Evolutionary conservation across 2,797 vertebrate genomes (phyloP), one percentile per base, ranked within the genome.

Genomic region (Tarsius wallacei): DNA sequence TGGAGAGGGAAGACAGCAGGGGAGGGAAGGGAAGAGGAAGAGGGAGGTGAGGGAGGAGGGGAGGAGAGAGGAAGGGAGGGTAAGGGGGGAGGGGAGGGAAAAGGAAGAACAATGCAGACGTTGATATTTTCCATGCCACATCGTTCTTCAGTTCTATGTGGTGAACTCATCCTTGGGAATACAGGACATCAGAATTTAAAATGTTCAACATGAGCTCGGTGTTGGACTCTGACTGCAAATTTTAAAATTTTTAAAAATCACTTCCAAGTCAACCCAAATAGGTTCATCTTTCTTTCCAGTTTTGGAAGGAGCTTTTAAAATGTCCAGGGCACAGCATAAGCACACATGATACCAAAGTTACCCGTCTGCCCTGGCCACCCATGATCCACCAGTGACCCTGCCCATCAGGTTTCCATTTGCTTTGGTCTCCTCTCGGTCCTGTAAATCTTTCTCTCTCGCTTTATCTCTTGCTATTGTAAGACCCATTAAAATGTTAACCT

Each of bases 401-500:
- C 33, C n/a, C n/a, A 19, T 36, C 66, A 91, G 11, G 8, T 36
- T 89, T 80, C 19, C 33, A 64, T 74, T 74, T 19, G 17, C 24
- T 90, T 64, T 51, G 74, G 24, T 53, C 11, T 59, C 33, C 66
- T 90, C 8, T 59, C 66, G 1, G 33, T 51, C 51, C 6, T 83
- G 0, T 26, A 82, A 57, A 33, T 78, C 47, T 71, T 63, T 85
- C 7, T 59, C 21, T 61, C 81, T 89, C 78, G 5, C 42, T 76
- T 90, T 82, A 51, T 87, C 19, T 70, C 91, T 82, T 86, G 28
- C 36, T 71, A 26, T 57, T 31, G 13, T 89, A 49, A 49, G 68
- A 86, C 3, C 36, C 59, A 84, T 21, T 93, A 88, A 94, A 96
- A 96, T 24, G 7, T 42, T 77, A 78, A 91, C 26, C 91, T 84